phyloP scores from a whole-genome alignment of 2,797 vertebrate species.

The Chaetodon trifasciatus region DNA sequence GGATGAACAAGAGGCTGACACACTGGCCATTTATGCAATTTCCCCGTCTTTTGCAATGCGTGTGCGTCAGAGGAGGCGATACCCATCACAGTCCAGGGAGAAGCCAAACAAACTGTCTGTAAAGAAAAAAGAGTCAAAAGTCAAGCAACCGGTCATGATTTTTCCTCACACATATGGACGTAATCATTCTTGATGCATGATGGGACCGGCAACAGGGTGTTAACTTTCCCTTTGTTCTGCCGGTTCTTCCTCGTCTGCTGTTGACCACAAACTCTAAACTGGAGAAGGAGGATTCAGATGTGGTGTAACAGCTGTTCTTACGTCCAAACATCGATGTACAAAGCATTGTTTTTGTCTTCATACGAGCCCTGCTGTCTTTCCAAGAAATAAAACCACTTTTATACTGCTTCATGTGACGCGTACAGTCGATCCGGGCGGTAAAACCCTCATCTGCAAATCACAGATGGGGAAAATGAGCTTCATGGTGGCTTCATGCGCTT shows the following conservation, averaged over 20 bases:
- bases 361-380: background rate
- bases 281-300: slow-evolving; percentile 24
- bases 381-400: background rate
- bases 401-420: background rate
- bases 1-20: slow-evolving; percentile 15
- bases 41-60: slow-evolving; percentile 12
- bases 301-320: background rate
- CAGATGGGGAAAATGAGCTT: background rate
- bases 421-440: background rate
- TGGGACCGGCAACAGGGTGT: slow-evolving; percentile 45
- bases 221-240: slow-evolving; percentile 39
- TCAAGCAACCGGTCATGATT: slow-evolving; percentile 14
- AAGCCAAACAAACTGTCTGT: slow-evolving; percentile 23
- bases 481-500: background rate
- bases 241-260: slow-evolving; percentile 14
- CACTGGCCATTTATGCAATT: background rate
- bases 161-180: slow-evolving; percentile 43
- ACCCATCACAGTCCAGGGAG: background rate
- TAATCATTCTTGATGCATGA: slow-evolving; percentile 37
- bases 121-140: slow-evolving; percentile 17
- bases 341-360: background rate
- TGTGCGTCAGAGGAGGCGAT: slow-evolving; percentile 50
- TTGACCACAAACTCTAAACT: slow-evolving; percentile 13
- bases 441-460: background rate
- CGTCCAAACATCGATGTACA: background rate